Base-by-base conservation (phyloP, 2,797 vertebrate species). In the Eulemur coronatus region DNA sequence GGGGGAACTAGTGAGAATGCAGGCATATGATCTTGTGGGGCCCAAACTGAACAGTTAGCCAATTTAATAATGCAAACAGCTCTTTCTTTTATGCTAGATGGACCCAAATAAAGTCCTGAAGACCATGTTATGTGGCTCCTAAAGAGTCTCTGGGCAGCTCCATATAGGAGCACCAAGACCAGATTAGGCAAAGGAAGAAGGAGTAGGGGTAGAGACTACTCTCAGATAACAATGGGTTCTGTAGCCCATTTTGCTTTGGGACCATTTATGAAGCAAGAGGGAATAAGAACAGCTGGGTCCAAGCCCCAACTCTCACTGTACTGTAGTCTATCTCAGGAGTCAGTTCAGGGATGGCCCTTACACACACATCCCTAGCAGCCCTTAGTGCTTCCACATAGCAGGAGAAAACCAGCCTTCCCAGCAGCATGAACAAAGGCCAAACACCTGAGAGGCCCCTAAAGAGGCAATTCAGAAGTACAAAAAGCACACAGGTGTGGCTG, bases 311-410 rank as follows among this genome's bases (percentile, higher is more conserved):
- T 22, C 26, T 87, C 48, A 78, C 4, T 63, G 50, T 57, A 48
- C 35, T 94, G 63, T 95, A 79, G 70, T 86, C 63, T 91, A 94
- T 75, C 65, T 95, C 72, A 93, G 26, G 17, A 94, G 33, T 95
- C 59, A 96, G 75, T n/a, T 96, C 63, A 94, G 70, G 35, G 41
- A 50, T 0, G 0, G 33, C 35, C 8, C 13, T 76, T 75, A 81
- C 7, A 85, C 4, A 78, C 28, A 93, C 7, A 72, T 28, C n/a
- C 38, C 72, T 94, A 81, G 70, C 38, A 89, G 57, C 22, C 52
- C 30, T 82, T 93, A 92, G 84, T 89, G 72, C 55, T 96, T 88
- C 78, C 43, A 87, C 67, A 88, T 70, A 97, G 75, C 85, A 95
- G 81, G 61, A 65, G 26, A 96, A 97, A 94, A 65, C 2, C 81